Conservation (phyloP, 2,113 vertebrate species). For the Thinocorus orbignyianus region DNA sequence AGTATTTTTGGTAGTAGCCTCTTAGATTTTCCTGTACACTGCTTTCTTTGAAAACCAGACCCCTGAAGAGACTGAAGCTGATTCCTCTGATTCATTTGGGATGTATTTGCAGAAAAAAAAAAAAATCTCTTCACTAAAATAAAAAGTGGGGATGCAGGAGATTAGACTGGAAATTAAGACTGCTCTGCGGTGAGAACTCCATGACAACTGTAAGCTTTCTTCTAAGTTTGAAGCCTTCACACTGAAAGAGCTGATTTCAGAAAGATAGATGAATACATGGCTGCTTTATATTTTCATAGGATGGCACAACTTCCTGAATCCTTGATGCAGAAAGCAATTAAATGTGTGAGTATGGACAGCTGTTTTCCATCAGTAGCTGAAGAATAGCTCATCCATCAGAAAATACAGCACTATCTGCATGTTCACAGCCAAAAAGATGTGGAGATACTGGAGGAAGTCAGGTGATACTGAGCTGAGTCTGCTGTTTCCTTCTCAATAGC, state of each 20-base stretch:
- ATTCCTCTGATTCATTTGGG: not conserved
- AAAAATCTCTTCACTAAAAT: not conserved
- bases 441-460: not conserved
- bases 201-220: not conserved
- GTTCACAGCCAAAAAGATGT: not conserved
- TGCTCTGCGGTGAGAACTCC: not conserved
- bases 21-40: not conserved
- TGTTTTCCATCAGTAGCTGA: not conserved
- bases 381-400: conserved; percentile 5
- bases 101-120: not conserved
- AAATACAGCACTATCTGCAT: not conserved
- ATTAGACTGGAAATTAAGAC: not conserved
- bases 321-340: not conserved
- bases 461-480: not conserved
- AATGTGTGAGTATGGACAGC: not conserved
- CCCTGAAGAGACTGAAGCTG: not conserved
- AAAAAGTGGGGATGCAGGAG: not conserved
- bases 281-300: not conserved
- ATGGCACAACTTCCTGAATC: not conserved
- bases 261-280: not conserved
- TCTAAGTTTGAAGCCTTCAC: not conserved
- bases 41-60: not conserved
- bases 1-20: not conserved
- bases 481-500: not conserved
- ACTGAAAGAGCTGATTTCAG: not conserved